Evolutionary conservation across 2,888 invertebrate genomes (phyloP), one percentile per base, ranked within the genome.

Genomic region (Gerris lacustris): DNA sequence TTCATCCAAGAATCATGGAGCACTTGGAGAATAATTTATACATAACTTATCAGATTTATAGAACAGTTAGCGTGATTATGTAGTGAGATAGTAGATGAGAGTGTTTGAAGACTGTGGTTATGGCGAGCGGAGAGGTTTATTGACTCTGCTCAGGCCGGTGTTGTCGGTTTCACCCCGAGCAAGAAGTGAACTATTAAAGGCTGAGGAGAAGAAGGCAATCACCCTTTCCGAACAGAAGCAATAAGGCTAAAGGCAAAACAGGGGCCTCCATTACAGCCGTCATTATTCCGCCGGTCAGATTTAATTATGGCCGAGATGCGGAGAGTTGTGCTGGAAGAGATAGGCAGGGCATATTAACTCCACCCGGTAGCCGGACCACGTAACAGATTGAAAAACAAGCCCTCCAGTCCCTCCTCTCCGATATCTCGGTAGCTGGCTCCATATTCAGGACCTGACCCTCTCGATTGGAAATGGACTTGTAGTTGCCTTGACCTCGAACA

Each of bases 351-450:
- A 31, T 15, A 55, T 55, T 55, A 55, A 55, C 55, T 55, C 55
- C 55, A 55, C 55, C 55, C 55, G 55, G 55, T 55, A 55, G 55
- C 55, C 31, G 31, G 31, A 31, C 31, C 55, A 55, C 55, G 55
- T 55, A 55, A 55, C 55, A 55, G 55, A 55, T 55, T 55, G 55
- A 55, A 55, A 55, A 55, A 55, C 55, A 55, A 55, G 55, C 55
- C 55, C 15, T 55, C 55, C 15, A 31, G 31, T 31, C 31, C 31
- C 31, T 31, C 31, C 31, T 31, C 31, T 31, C 31, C 55, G 55
- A 11, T 15, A 11, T 15, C 15, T 11, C 55, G 55, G 55, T 55
- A 55, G 55, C 55, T 9, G 55, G 15, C 55, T 55, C 9, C 55
- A 55, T 55, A 55, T 55, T 55, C 11, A 55, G 55, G 55, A 55